A percentile compares a stretch with the other conserved stretches of the same genome.
phyloP scores from a whole-genome alignment of 23 tunicate genomes.

The Diplosoma virens region DNA sequence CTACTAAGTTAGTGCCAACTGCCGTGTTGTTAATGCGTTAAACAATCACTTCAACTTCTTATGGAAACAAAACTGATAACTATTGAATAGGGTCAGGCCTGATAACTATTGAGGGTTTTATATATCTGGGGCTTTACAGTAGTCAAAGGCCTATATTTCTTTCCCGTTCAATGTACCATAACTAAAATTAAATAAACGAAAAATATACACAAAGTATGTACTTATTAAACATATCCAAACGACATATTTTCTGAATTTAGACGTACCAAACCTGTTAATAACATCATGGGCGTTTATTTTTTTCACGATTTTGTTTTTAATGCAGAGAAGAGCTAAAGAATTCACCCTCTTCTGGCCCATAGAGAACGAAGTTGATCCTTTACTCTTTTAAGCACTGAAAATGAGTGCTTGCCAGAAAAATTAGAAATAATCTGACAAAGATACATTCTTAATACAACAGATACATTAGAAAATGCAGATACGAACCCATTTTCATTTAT shows the following conservation, averaged over 20 bases:
- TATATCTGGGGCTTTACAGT: not conserved
- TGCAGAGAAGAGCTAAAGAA: not conserved
- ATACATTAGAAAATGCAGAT: not conserved
- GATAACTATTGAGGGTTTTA: not conserved
- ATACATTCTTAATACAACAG: not conserved
- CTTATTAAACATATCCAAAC: not conserved
- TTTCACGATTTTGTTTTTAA: not conserved
- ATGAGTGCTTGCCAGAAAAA: not conserved
- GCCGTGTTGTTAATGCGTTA: no score
- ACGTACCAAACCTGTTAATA: not conserved
- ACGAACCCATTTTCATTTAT: not conserved
- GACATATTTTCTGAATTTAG: not conserved
- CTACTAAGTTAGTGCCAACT: no score
- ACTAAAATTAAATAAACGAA: not conserved
- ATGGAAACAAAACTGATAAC: no score
- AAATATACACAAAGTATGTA: not conserved
- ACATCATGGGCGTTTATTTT: not conserved
- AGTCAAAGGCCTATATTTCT: not conserved
- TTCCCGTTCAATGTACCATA: not conserved
- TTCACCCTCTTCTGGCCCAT: not conserved
- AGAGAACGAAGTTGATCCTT: not conserved
- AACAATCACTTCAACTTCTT: no score
- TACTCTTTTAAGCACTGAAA: not conserved
- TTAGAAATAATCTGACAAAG: not conserved
- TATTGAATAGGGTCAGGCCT: no score